A percentile compares a stretch with the other conserved stretches of the same genome.
Evolutionary conservation across 2,113 vertebrate species (phyloP).

Genomic region (Pampusana beccarii): DNA sequence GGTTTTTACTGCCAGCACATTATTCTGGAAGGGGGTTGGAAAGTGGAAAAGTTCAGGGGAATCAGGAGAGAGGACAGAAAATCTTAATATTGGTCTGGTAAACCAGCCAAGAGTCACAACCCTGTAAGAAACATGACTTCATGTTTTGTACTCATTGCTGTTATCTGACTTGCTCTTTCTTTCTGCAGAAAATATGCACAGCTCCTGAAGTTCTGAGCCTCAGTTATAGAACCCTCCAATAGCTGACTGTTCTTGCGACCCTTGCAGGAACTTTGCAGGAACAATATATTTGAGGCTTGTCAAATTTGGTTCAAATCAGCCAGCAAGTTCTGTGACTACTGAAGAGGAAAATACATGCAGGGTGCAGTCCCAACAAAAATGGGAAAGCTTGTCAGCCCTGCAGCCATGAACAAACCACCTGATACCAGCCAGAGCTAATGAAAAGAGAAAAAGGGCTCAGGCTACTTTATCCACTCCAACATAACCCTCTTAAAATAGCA

Average conservation of each 20-base stretch:
- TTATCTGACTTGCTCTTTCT: not conserved
- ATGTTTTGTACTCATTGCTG: not conserved
- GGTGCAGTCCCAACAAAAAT: not conserved
- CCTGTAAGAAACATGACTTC: not conserved
- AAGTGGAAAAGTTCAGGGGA: not conserved
- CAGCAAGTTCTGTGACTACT: not conserved
- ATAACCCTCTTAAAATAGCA: not conserved
- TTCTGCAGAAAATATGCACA: not conserved
- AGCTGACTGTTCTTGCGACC: not conserved
- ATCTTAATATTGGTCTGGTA: not conserved
- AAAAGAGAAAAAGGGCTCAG: not conserved
- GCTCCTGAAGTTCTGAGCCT: not conserved
- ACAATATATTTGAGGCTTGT: not conserved
- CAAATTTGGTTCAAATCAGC: slow-evolving; percentile 2
- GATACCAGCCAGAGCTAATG: not conserved
- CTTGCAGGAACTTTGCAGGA: not conserved
- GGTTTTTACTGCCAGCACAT: not conserved
- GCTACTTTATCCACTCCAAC: not conserved
- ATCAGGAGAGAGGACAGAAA: not conserved
- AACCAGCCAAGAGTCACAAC: not conserved
- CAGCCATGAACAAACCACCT: not conserved
- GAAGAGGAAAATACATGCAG: slow-evolving; percentile 18
- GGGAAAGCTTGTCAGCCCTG: not conserved
- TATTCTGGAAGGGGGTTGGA: not conserved
- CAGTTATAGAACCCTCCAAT: not conserved